Conservation (phyloP, 2,797 vertebrate genomes). For the Rhinella marina region DNA sequence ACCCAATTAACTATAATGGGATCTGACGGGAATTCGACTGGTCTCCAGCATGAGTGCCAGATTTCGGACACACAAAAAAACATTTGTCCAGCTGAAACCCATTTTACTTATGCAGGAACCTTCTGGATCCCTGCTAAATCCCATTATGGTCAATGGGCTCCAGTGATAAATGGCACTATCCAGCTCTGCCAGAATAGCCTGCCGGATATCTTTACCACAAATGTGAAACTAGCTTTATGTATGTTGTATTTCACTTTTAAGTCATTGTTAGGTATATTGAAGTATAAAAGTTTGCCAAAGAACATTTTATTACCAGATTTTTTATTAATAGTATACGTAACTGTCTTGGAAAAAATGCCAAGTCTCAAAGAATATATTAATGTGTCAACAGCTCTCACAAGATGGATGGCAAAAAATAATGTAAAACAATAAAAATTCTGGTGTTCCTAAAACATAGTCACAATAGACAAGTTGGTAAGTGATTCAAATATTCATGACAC, state of each 20-base stretch:
- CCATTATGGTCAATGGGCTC: no score
- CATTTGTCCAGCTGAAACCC: no score
- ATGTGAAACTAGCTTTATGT: background rate
- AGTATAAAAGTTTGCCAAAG: background rate
- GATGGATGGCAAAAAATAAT: slow-evolving; percentile 52
- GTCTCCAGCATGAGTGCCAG: no score
- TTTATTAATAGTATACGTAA: slow-evolving; percentile 31
- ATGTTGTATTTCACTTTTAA: background rate
- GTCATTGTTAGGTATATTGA: background rate
- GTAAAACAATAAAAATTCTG: slow-evolving; percentile 34
- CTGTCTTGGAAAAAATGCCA: slow-evolving; percentile 30
- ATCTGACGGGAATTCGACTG: no score
- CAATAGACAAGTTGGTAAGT: slow-evolving; percentile 50
- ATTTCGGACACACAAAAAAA: no score
- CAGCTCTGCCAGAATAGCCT: no score
- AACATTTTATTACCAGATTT: background rate
- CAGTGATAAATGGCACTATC: no score
- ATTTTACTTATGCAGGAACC: no score
- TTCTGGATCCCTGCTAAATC: no score
- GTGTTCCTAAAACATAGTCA: slow-evolving; percentile 45
- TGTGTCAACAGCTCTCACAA: slow-evolving; percentile 35
- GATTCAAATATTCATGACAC: slow-evolving; percentile 46
- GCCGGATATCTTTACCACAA: no score
- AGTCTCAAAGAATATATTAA: slow-evolving; percentile 45
- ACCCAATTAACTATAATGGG: no score